Conservation (phyloP, 2,888 invertebrate genomes). For the Drosophila helvetica region DNA sequence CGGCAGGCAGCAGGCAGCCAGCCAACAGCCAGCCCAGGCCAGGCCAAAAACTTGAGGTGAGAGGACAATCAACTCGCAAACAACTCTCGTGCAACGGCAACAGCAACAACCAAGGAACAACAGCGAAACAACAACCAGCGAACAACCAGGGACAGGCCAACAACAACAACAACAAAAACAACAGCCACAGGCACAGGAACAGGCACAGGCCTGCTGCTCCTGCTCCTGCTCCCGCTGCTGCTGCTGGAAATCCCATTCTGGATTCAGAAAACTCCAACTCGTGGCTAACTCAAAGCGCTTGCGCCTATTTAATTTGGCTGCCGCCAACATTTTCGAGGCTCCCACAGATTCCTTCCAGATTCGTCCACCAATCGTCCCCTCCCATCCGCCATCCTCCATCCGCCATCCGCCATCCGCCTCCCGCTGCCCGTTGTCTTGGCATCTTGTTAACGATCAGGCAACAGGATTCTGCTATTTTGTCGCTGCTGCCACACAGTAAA, state of each 20-base stretch:
- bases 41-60: conserved; percentile 72
- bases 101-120: conserved; percentile 23
- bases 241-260: conserved; percentile 48
- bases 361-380: conserved; percentile 27
- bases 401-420: not conserved
- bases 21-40: conserved; percentile 1
- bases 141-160: too few relatives aligned
- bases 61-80: conserved; percentile 75
- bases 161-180: conserved; percentile 13
- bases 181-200: conserved; percentile 21
- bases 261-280: conserved; percentile 52
- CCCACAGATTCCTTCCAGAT: conserved; percentile 71
- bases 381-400: not conserved
- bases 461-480: conserved; percentile 80
- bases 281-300: conserved; percentile 76
- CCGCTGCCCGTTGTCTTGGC: conserved; percentile 64
- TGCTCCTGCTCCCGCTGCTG: too few relatives aligned
- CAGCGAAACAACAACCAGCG: conserved; percentile 7
- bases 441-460: conserved; percentile 81
- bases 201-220: too few relatives aligned
- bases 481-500: conserved; percentile 64
- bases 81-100: conserved; percentile 42
- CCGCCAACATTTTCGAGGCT: conserved; percentile 66
- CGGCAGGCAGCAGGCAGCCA: conserved; percentile 29
- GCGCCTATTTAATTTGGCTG: conserved; percentile 81